Evolutionary conservation across 2,888 invertebrate species (phyloP), one percentile per base, ranked within the genome.

Genomic region (Rutpela maculata): DNA sequence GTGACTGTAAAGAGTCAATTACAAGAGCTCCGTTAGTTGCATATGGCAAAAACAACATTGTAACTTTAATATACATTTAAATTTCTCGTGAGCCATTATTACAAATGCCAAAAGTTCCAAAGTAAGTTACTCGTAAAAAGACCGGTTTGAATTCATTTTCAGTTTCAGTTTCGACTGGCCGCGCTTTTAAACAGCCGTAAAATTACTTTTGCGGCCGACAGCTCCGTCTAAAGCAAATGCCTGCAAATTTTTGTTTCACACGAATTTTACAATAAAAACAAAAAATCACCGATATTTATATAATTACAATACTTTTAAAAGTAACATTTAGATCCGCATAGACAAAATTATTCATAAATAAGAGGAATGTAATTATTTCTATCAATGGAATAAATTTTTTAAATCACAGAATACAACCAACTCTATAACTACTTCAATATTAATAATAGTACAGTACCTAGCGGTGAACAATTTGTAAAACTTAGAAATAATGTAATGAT

Each of bases 151-250:
- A 79, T 79, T 80, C 81, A 76, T 81, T 78, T 75, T 82, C 80
- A 75, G 79, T 81, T 82, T 82, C 78, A 79, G 80, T 82, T 80
- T 81, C 79, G 75, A 77, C 79, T 74, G 76, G 60, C 26, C 78
- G 62, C 57, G 71, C 17, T 71, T 57, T 65, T 71, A 66, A 71
- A 75, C 71, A 75, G 71, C 63, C 71, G 71, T 78, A 78, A 78
- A 76, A 76, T 76, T 38, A 59, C 35, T 57, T 71, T 35, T 56
- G 65, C 35, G 65, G 10, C 11, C 19, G 19, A 26, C 7, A 18
- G 65, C 59, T 12, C 12, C 7, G 12, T 22, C 59, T 7, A 19
- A 18, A 9, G 22, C 15, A 56, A 56, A 56, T 17, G 56, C 17
- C 56, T 18, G 56, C 56, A 18, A 56, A 56, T 56, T 18, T 56